Base-by-base conservation (phyloP, 1,140 invertebrate species). In the Acromyrmex heyeri region DNA sequence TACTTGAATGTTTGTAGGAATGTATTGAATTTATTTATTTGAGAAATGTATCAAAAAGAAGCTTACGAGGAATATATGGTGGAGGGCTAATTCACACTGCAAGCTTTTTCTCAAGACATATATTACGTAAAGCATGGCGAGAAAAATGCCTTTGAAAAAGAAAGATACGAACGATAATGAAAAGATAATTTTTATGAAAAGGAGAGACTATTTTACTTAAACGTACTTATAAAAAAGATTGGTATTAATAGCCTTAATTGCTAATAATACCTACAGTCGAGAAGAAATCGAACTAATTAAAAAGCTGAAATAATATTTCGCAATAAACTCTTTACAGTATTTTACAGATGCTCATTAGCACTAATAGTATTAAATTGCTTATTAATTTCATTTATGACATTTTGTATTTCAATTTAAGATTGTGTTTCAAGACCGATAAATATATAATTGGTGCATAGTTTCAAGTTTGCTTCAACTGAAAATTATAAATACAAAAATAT, bases 21-120 rank as follows among this genome's bases (percentile, higher is more conserved):
- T 48, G 24, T 21, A 44, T 27, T 79, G 21, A 67, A 73, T 62
- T 72, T 87, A 53, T 55, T 72, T 78, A 53, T 34, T 65, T 34
- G 34, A 14, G 27, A 27, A 67, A 50, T 57, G 8, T 6, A 55
- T 27, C 10, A 30, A 53, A 44, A 2, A 8, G 30, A 62, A 57
- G 8, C 34, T 55, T 62, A 30, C 21, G 16, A 70, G 38, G 30
- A 87, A 70, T 87, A 75, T 16, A 16, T 18, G 59, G 64, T 48
- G 30, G 12, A 85, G 55, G 5, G 55, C 24, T 61, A n/a, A 69
- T 48, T 76, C 30, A 44, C 38, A 57, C 34, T 18, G 14, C 4
- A 34, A 79, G 30, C n/a, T 24, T 14, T 55, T 70, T 55, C 21
- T 79, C 14, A 21, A 67, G 7, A 79, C 69, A n/a, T 30, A 70